Evolutionary conservation across 2,888 invertebrate genomes (phyloP).

Genomic region (Orthonychiurus folsomi): DNA sequence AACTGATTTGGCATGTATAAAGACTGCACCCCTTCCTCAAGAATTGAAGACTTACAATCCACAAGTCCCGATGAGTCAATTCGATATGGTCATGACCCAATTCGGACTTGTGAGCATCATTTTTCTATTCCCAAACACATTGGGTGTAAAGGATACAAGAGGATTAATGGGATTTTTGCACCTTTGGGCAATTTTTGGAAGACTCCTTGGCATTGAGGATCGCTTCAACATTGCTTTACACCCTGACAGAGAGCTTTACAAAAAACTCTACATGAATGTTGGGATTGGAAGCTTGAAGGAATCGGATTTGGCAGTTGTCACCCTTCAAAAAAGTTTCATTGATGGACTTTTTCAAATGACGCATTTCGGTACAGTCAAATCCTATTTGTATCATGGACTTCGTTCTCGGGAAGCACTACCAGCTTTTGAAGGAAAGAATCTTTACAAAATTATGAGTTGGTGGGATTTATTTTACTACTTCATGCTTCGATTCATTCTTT

Average conservation of each 20-base stretch:
- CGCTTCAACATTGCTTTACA: constrained; percentile 29
- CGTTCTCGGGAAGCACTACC: constrained; percentile 15
- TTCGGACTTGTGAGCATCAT: constrained; percentile 45
- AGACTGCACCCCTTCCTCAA: constrained; percentile 18
- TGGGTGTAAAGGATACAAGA: constrained; percentile 21
- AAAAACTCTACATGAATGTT: constrained; percentile 23
- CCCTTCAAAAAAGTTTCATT: constrained; percentile 26
- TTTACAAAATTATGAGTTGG: constrained; percentile 24
- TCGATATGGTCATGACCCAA: constrained; percentile 46
- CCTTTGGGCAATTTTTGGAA: constrained; percentile 29
- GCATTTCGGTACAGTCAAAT: constrained; percentile 21
- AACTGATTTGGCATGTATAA: constrained; percentile 22
- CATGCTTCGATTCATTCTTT: background rate
- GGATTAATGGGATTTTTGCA: constrained; percentile 27
- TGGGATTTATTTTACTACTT: constrained; percentile 16
- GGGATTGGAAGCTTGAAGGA: constrained; percentile 29
- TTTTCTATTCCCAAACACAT: constrained; percentile 37
- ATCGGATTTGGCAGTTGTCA: constrained; percentile 26
- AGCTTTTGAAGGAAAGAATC: constrained; percentile 22
- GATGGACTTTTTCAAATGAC: constrained; percentile 19
- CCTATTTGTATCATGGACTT: constrained; percentile 21
- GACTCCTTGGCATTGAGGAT: constrained; percentile 31
- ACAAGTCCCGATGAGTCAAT: constrained; percentile 43
- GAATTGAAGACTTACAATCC: constrained; percentile 29
- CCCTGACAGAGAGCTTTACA: constrained; percentile 20